Base-by-base conservation (phyloP, 2,888 invertebrate species). In the Pimpla rufipes region DNA sequence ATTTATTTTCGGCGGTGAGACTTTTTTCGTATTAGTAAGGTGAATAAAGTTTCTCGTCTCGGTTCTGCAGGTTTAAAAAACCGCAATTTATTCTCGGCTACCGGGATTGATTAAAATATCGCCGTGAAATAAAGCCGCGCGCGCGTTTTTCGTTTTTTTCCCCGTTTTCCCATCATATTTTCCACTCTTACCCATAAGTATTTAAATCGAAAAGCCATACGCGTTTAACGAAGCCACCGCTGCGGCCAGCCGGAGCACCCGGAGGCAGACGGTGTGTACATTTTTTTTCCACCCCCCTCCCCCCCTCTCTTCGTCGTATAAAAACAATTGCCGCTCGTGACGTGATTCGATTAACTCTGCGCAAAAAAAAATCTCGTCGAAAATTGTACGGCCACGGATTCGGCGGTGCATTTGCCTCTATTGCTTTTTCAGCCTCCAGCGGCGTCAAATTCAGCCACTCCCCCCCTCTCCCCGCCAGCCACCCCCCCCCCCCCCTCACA, bases 281-380 rank as follows among this genome's bases (percentile, higher is more conserved):
- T 13, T 21, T 57, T 66, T 75, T 66, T 40, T 35, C 66, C 37
- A n/a, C n/a, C n/a, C n/a, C n/a, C n/a, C n/a, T n/a, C n/a, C n/a
- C n/a, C n/a, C n/a, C n/a, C n/a, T n/a, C n/a, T 23, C 10, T 29
- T 37, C 50, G 50, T 35, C 57, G 47, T 64, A 64, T 40, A 76
- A 76, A 75, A 50, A 79, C 62, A 71, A 83, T 79, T 74, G 66
- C 45, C 68, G 18, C 55, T 10, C 21, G 66, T 59, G 40, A 50
- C 59, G 66, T 59, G 74, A 83, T 79, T 79, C 70, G 64, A 76
- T 79, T 76, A 59, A 83, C 29, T 37, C n/a, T 37, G 16, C 3
- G 57, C 16, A 76, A 67, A 76, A 68, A 50, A 62, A 77, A 62
- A 35, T 76, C 57, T 16, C 45, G 47, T 47, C 21, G 55, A 82